These are phyloP conservation scores for Geotrupes spiniger DNA, from an alignment of 2,888 invertebrate species.

Conservation along the genomic window DNA sequence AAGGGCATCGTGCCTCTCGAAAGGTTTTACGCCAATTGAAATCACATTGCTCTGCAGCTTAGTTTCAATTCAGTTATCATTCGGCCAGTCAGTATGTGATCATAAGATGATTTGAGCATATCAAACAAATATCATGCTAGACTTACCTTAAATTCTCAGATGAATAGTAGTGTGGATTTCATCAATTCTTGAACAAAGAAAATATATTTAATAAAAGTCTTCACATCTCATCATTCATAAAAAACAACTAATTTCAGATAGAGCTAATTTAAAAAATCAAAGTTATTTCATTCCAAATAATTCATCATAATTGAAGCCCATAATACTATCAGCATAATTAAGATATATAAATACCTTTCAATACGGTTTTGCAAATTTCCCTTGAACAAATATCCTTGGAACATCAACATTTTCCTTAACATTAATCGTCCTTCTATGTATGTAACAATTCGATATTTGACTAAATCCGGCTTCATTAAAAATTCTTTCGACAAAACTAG, in stretches of 20 bases:
- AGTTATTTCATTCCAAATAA: conserved; percentile 17
- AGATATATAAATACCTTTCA: conserved; percentile 7
- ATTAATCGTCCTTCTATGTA: conserved; percentile 87
- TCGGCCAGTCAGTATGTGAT: too few relatives aligned
- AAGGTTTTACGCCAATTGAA: too few relatives aligned
- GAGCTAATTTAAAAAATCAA: conserved; percentile 28
- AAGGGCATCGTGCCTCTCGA: too few relatives aligned
- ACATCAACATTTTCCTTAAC: conserved; percentile 89
- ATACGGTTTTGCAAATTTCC: conserved; percentile 65
- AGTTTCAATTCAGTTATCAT: too few relatives aligned
- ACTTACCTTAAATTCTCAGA: neutral
- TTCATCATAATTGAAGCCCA: conserved; percentile 6
- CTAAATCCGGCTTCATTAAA: conserved; percentile 71
- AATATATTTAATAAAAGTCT: neutral
- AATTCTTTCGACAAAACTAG: conserved; percentile 65
- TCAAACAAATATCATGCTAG: too few relatives aligned
- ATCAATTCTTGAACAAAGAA: neutral
- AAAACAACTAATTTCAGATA: conserved; percentile 31
- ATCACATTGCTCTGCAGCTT: too few relatives aligned
- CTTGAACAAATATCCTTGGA: conserved; percentile 90
- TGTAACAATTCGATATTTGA: conserved; percentile 67
- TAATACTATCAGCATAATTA: neutral
- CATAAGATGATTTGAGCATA: too few relatives aligned
- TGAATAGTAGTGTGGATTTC: neutral
- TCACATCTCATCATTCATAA: too few relatives aligned